A percentile compares a stretch with the other conserved stretches of the same genome.
Conservation (phyloP, 1,140 invertebrate species). For the Monomorium pharaonis region DNA sequence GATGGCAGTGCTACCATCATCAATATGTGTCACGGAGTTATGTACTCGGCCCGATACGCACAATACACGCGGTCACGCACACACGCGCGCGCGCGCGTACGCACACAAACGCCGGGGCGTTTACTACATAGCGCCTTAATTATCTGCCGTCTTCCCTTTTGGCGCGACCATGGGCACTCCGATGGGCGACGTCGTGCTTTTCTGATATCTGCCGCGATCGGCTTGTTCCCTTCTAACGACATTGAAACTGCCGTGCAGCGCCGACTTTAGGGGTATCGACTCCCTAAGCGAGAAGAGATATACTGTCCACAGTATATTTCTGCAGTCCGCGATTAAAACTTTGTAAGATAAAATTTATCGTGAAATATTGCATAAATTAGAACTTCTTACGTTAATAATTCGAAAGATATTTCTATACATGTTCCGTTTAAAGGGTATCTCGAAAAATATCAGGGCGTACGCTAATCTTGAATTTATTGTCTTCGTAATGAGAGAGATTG, state of each 20-base stretch:
- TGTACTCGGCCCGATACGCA: constrained; percentile 70
- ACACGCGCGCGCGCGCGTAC: constrained; percentile 9
- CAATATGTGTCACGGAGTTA: constrained; percentile 83
- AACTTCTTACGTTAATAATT: background rate
- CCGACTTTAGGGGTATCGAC: constrained; percentile 38
- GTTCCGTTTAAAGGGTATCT: background rate
- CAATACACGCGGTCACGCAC: constrained; percentile 16
- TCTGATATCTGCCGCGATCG: constrained; percentile 71
- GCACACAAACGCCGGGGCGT: constrained; percentile 45
- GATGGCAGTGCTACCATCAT: constrained; percentile 84
- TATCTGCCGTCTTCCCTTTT: constrained; percentile 77
- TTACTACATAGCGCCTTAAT: constrained; percentile 82
- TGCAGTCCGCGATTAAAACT: background rate
- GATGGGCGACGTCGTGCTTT: constrained; percentile 58
- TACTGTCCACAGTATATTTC: background rate
- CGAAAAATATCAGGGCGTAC: background rate
- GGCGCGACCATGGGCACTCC: constrained; percentile 37
- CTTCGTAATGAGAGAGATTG: background rate
- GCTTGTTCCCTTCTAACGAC: constrained; percentile 62
- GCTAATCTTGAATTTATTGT: background rate
- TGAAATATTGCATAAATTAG: background rate
- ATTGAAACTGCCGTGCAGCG: constrained; percentile 45
- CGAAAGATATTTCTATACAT: background rate
- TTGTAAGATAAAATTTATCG: background rate
- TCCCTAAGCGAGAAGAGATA: constrained; percentile 12